Conservation (phyloP, 2,113 vertebrate genomes). For the Seriola rivoliana region DNA sequence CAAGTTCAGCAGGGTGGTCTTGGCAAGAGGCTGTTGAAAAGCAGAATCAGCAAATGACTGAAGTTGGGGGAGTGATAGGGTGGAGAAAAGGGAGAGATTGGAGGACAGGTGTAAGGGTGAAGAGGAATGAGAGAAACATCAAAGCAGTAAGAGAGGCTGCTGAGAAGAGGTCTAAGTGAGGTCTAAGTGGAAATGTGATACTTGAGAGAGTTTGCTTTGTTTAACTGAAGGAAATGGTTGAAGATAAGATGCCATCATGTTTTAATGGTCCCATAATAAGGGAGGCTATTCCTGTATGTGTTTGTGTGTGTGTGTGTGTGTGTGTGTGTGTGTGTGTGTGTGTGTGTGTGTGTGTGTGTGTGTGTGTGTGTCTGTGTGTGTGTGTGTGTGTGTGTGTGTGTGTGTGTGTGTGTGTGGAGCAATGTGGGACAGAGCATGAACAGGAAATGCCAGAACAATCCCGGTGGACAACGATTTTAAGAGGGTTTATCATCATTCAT, state of each 20-base stretch:
- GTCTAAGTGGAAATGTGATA: constrained; percentile 44
- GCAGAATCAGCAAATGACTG: background rate
- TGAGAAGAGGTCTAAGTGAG: constrained; percentile 32
- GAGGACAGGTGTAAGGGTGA: constrained; percentile 50
- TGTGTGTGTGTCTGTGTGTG: constrained; percentile 38
- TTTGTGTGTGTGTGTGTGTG: constrained; percentile 35
- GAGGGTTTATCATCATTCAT: constrained; percentile 40
- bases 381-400: constrained; percentile 44
- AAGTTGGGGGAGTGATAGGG: constrained; percentile 16
- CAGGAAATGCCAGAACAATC: constrained; percentile 79
- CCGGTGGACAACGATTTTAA: constrained; percentile 55
- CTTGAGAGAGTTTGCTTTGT: constrained; percentile 50
- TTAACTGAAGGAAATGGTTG: constrained; percentile 63
- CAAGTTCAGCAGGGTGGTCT: constrained; percentile 10
- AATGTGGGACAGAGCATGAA: constrained; percentile 51
- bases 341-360: constrained; percentile 30
- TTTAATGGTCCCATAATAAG: constrained; percentile 48
- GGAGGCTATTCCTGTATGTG: constrained; percentile 15
- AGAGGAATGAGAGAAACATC: constrained; percentile 28
- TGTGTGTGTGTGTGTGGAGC: constrained; percentile 40
- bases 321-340: constrained; percentile 38
- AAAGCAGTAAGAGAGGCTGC: constrained; percentile 31
- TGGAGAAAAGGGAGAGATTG: constrained; percentile 16
- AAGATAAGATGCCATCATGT: constrained; percentile 64
- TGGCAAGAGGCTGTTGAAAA: constrained; percentile 27